Evolutionary conservation across 2,888 invertebrate species (phyloP).

Genomic region (Quadriops clusia): DNA sequence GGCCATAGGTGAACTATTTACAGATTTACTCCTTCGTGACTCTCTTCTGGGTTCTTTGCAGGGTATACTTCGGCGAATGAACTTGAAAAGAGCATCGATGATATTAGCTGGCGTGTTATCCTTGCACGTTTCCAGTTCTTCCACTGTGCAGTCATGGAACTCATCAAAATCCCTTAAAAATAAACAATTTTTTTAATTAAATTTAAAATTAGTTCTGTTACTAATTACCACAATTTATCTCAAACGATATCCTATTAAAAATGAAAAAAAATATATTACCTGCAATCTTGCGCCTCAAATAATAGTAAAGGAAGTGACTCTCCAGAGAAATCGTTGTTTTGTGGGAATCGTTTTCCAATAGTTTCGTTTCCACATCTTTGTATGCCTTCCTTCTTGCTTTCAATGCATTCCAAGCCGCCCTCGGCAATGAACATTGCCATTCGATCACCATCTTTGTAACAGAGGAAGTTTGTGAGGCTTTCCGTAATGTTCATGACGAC

Average conservation of each 20-base stretch:
- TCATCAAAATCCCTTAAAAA: slow-evolving; percentile 42
- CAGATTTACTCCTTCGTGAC: no score
- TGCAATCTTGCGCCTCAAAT: slow-evolving; percentile 46
- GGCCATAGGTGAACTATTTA: no score
- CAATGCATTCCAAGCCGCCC: slow-evolving; percentile 65
- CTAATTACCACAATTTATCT: neutral
- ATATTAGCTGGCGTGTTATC: slow-evolving; percentile 72
- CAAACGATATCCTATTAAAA: neutral
- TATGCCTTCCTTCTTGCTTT: slow-evolving; percentile 46
- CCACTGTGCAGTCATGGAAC: slow-evolving; percentile 47
- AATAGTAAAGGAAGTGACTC: slow-evolving; percentile 46
- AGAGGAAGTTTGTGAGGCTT: slow-evolving; percentile 60
- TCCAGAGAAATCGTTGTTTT: slow-evolving; percentile 34
- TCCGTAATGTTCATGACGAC: slow-evolving; percentile 55
- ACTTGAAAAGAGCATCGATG: slow-evolving; percentile 62
- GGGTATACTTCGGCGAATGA: slow-evolving; percentile 53
- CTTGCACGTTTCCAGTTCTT: slow-evolving; percentile 50
- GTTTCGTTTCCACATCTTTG: slow-evolving; percentile 53
- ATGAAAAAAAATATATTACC: slow-evolving; percentile 28
- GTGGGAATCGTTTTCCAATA: slow-evolving; percentile 41
- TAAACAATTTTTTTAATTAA: neutral
- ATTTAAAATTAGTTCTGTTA: neutral
- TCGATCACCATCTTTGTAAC: slow-evolving; percentile 70
- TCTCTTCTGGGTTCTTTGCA: slow-evolving; percentile 40
- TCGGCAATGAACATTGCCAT: slow-evolving; percentile 74